Evolutionary conservation across 2,113 vertebrate genomes (phyloP).

Genomic region (Galbula dea): DNA sequence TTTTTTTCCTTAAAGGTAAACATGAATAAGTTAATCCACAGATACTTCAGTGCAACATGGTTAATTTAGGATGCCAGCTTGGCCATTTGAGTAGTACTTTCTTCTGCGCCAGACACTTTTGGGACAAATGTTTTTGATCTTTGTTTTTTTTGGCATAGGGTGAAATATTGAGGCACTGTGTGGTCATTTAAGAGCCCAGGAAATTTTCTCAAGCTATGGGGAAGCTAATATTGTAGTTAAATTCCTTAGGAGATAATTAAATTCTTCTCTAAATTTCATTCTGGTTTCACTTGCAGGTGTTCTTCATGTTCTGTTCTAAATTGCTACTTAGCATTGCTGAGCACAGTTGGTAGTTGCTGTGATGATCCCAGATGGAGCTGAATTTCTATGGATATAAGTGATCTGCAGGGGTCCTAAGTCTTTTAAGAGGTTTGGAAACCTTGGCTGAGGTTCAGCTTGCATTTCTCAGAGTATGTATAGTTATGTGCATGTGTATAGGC

Average conservation of each 20-base stretch:
- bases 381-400: background rate
- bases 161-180: background rate
- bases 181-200: background rate
- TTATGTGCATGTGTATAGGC: background rate
- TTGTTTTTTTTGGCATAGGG: background rate
- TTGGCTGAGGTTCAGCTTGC: background rate
- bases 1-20: background rate
- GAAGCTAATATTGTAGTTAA: background rate
- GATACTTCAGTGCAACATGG: background rate
- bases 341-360: background rate
- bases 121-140: background rate
- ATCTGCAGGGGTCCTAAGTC: background rate
- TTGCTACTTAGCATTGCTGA: background rate
- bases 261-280: background rate
- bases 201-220: background rate
- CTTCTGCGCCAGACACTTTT: background rate
- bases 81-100: background rate
- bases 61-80: background rate
- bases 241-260: background rate
- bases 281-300: conserved; percentile 19
- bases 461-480: background rate
- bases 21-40: background rate
- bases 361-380: background rate
- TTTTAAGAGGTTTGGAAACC: background rate
- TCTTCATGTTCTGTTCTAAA: background rate